Base-by-base conservation (phyloP, 2,113 vertebrate genomes). In the Aspiorhynchus laticeps region DNA sequence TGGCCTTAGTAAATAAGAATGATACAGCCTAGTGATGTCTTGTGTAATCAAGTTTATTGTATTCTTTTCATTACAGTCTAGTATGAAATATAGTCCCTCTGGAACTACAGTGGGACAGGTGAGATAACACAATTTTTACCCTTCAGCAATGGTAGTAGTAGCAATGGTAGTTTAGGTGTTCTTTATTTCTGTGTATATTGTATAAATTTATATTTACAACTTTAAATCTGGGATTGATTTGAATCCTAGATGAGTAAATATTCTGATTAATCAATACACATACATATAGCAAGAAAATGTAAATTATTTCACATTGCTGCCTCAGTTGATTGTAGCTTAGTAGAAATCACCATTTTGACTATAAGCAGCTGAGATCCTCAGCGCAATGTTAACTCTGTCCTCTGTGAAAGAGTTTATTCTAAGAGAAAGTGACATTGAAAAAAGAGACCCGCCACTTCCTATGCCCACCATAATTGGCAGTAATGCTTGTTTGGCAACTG, bases 401-500 rank as follows among this genome's bases (percentile, higher is more conserved):
- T 61, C 24, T 65, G 48, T 69, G 9, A 85, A 43, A 76, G 71
- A 56, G 31, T 78, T 59, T 61, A 46, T 89, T 88, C 90, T 88
- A 83, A 86, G 80, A 43, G 69, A 91, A 91, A 85, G 85, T 88
- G 87, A 91, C 79, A 88, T 90, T 93, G 61, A 76, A 84, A 86
- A 84, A 86, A 88, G 77, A 80, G 85, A 85, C 75, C 46, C 77
- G 87, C 87, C 89, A 89, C 83, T 91, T 88, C 84, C 88, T 67
- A 86, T 89, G 89, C 87, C 90, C 87, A 31, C 86, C 67, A 85
- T 93, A 92, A 95, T 93, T 94, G 92, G 89, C 91, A 88, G 90
- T 93, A 93, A 92, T 91, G 88, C 86, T 84, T 86, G 74, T 80
- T 90, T 92, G 92, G 90, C 88, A 91, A 89, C 88, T 19, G 63